Percentiles rank a stretch among this genome's conserved stretches.
Conservation (phyloP, 2,888 invertebrate species). For the Hermaeophaga mercurialis region DNA sequence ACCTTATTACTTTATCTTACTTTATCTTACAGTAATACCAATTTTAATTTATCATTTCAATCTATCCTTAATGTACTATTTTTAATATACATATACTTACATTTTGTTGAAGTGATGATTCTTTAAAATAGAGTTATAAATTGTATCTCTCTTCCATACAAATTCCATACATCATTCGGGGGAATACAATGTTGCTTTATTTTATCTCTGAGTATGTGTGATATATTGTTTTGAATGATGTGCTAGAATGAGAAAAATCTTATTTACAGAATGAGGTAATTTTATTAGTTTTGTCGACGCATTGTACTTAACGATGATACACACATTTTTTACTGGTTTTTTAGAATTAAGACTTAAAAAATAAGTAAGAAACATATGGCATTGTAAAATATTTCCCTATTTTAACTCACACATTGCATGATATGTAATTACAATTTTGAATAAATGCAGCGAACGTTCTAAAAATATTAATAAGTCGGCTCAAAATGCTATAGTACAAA, state of each 20-base stretch:
- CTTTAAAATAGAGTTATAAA: neutral
- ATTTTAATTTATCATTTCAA: too few species aligned
- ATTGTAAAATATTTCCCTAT: too few species aligned
- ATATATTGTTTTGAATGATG: constrained; percentile 22
- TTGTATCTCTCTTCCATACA: neutral
- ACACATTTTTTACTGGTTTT: neutral
- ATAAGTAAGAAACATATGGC: too few species aligned
- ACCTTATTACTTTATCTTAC: too few species aligned
- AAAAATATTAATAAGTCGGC: too few species aligned
- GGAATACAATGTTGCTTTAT: constrained; percentile 18
- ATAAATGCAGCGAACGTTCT: too few species aligned
- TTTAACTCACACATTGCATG: too few species aligned
- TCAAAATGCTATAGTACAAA: too few species aligned
- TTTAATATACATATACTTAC: neutral
- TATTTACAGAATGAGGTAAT: neutral
- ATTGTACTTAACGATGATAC: neutral
- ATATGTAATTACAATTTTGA: too few species aligned
- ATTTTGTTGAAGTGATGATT: neutral
- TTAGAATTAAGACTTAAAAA: too few species aligned
- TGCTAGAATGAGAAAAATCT: constrained; percentile 9
- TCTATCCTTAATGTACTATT: too few species aligned
- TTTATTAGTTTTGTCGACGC: neutral
- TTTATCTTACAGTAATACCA: too few species aligned
- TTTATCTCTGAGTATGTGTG: constrained; percentile 19
- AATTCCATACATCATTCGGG: constrained; percentile 25